Evolutionary conservation across 2,113 vertebrate genomes (phyloP), one percentile per base, ranked within the genome.

Genomic region (Pseudonaja textilis): DNA sequence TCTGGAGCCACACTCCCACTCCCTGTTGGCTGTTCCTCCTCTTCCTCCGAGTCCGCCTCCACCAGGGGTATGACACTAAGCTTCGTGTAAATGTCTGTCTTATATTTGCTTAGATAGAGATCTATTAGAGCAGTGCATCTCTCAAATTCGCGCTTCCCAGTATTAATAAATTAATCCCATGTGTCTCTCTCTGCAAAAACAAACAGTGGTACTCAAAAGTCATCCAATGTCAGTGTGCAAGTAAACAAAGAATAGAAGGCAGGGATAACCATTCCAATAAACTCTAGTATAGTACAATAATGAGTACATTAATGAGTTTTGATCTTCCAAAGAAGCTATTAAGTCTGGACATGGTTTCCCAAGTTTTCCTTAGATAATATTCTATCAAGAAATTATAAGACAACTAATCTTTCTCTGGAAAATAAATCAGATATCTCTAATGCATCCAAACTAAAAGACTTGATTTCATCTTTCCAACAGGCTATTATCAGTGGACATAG

Each of bases 11-110:
- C 47, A 47, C 6, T 47, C 8, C 47, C 6, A 47, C 47, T 47
- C 47, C 47, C 47, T 47, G 47, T 47, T 47, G 7, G 47, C 47
- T 47, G 47, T 47, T 47, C 47, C 47, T 47, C 47, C 7, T 47
- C 47, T 47, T 47, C 47, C 47, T 47, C 47, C 5, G 47, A 47
- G 47, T 47, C 47, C 8, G 6, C 7, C 47, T 47, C 47, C 47
- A 47, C 6, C 47, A 47, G 7, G 47, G 47, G 47, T 7, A 47
- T 47, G 47, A 47, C 47, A 8, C 47, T 8, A 8, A 93, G 47
- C 56, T 85, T 85, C 61, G 87, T 87, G 92, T 86, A 93, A 87
- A 93, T 87, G 89, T 87, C 92, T 93, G 45, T 1, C n/a, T 52
- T 25, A 23, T 87, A 85, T 93, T 90, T 93, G 23, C 89, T 34